Percentiles rank a stretch among this genome's conserved stretches.
Evolutionary conservation across 2,888 invertebrate genomes (phyloP).

Genomic region (Itoplectis maculator): DNA sequence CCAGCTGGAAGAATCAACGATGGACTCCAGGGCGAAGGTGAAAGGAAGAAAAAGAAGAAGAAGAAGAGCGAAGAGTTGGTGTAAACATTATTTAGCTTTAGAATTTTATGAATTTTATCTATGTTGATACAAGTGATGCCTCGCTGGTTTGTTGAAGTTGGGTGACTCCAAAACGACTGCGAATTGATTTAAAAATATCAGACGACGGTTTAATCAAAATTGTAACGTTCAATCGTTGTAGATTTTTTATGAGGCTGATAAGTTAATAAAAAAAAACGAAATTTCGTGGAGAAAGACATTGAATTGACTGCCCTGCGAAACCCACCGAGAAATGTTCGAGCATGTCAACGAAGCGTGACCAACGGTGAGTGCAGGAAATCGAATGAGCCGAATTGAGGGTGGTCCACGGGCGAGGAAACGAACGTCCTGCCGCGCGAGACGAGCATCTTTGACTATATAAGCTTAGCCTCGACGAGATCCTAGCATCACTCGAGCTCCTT

Average conservation of each 20-base stretch:
- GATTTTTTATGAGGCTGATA: background rate
- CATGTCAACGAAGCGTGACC: background rate
- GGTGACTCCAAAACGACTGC: background rate
- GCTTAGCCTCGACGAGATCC: constrained; percentile 35
- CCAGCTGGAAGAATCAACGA: constrained; percentile 75
- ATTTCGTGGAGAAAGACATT: background rate
- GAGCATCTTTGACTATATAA: constrained; percentile 62
- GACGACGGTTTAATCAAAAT: background rate
- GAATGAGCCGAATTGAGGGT: constrained; percentile 53
- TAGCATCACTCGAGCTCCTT: constrained; percentile 61
- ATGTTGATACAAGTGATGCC: no score
- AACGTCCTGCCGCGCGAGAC: constrained; percentile 23
- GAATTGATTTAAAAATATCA: background rate
- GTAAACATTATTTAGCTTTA: no score
- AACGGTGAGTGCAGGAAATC: constrained; percentile 67
- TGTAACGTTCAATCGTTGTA: background rate
- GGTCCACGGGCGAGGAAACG: constrained; percentile 7
- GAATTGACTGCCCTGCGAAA: background rate
- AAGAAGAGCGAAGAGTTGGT: background rate
- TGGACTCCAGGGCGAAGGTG: constrained; percentile 1
- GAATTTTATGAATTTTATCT: no score
- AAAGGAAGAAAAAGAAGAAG: constrained; percentile 21
- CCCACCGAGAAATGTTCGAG: background rate
- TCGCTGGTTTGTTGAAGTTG: background rate
- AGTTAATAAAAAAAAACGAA: constrained; percentile 17